Evolutionary conservation across 2,888 invertebrate genomes (phyloP), one percentile per base, ranked within the genome.

Genomic region (Pardosa pseudoannulata): DNA sequence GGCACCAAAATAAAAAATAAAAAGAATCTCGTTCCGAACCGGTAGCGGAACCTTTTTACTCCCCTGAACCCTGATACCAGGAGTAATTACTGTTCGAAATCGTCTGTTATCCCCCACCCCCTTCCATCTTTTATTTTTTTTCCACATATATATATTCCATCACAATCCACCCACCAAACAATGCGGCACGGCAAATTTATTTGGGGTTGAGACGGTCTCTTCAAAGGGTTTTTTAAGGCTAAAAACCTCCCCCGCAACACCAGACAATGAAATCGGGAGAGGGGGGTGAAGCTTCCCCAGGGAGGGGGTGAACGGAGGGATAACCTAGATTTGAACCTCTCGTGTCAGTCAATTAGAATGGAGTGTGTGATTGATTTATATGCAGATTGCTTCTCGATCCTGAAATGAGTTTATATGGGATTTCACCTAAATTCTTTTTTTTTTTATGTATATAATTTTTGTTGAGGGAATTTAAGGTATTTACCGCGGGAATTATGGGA

Each of bases 1-100:
- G 19, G 28, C 31, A 36, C 56, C 50, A 23, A 28, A 70, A n/a
- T n/a, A n/a, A n/a, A n/a, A n/a, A n/a, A n/a, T n/a, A n/a, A n/a
- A n/a, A n/a, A n/a, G n/a, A n/a, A 78, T 78, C 39, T 56, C 9
- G 36, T 50, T 78, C 78, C 13, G 28, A 50, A 68, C 62, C 78
- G 39, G 78, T 68, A 78, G 78, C 78, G 78, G 78, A 68, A 68
- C 36, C 56, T 23, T 32, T 76, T 50, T 41, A n/a, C 67, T 78
- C 68, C 28, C 32, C 78, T 68, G 56, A 36, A 75, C 78, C 70
- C 68, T 68, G 28, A 32, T 70, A 70, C 56, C 5, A 9, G 19
- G 56, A 36, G 62, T 70, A 79, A 79, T 79, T 79, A 72, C 72
- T 6, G 56, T 16, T 29, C 41, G 29, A 31, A 32, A 36, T 28